These are phyloP conservation scores for Bubalus kerabau DNA, from an alignment of 2,113 vertebrate genomes.

Conservation along the genomic window DNA sequence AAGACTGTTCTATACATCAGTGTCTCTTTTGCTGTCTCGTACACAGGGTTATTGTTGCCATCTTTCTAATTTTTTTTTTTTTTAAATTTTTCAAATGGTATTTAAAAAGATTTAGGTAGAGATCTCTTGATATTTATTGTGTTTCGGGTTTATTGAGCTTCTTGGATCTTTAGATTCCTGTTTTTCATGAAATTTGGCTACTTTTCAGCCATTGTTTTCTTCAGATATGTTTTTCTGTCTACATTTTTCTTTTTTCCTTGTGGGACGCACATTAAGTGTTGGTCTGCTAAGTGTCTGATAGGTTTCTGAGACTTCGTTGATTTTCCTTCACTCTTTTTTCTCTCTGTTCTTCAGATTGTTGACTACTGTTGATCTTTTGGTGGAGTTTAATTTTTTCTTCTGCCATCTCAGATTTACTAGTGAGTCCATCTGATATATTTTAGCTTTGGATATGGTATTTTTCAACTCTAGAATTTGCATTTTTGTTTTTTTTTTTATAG, in stretches of 20 bases:
- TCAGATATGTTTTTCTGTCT: not conserved
- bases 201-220: not conserved
- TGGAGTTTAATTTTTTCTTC: not conserved
- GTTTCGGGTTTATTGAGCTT: not conserved
- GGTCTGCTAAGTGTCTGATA: not conserved
- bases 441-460: not conserved
- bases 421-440: not conserved
- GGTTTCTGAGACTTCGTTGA: not conserved
- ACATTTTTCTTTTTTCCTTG: not conserved
- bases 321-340: not conserved
- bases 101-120: not conserved
- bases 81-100: not conserved
- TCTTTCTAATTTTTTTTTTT: not conserved
- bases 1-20: too few species aligned
- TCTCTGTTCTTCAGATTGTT: not conserved
- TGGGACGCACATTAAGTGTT: not conserved
- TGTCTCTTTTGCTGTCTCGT: too few species aligned
- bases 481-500: not conserved
- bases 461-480: not conserved
- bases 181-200: not conserved
- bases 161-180: not conserved
- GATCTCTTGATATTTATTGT: not conserved
- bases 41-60: too few species aligned
- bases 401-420: not conserved
- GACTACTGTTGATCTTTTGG: not conserved